phyloP scores from a whole-genome alignment of 2,888 invertebrate genomes.

The Ophion obscuratus region DNA sequence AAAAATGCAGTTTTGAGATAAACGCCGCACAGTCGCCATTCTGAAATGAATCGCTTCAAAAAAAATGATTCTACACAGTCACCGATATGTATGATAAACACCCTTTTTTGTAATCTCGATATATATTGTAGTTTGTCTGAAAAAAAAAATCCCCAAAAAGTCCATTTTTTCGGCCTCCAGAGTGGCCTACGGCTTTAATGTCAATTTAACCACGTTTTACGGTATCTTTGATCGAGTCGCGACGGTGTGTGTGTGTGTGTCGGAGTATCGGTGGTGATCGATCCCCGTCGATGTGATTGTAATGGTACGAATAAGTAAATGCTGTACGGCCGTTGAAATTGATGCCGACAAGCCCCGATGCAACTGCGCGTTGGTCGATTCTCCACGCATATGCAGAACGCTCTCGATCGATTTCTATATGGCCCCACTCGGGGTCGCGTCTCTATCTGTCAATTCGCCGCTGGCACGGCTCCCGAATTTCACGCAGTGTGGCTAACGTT shows the following conservation, averaged over 20 bases:
- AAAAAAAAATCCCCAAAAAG: no score
- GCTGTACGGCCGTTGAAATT: conserved; percentile 50
- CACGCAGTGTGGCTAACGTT: conserved; percentile 41
- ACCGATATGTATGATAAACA: no score
- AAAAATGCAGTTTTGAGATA: no score
- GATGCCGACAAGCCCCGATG: conserved; percentile 50
- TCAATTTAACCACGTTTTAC: not conserved
- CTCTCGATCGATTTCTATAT: conserved; percentile 44
- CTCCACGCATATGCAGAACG: conserved; percentile 33
- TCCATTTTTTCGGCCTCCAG: no score
- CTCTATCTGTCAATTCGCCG: conserved; percentile 33
- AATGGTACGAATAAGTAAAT: conserved; percentile 51
- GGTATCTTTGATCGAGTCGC: not conserved
- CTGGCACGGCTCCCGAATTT: conserved; percentile 41
- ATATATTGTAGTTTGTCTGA: no score
- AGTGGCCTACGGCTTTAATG: no score
- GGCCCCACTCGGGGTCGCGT: not conserved
- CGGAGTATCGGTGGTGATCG: conserved; percentile 24
- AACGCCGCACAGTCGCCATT: no score
- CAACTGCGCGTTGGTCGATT: conserved; percentile 57
- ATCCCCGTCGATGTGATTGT: conserved; percentile 62
- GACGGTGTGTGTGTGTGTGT: not conserved
- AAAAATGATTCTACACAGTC: no score
- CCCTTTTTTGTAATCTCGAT: no score
- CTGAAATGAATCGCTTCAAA: no score